phyloP scores from a whole-genome alignment of 1,140 invertebrate genomes.

The Trachymyrmex cornetzi region DNA sequence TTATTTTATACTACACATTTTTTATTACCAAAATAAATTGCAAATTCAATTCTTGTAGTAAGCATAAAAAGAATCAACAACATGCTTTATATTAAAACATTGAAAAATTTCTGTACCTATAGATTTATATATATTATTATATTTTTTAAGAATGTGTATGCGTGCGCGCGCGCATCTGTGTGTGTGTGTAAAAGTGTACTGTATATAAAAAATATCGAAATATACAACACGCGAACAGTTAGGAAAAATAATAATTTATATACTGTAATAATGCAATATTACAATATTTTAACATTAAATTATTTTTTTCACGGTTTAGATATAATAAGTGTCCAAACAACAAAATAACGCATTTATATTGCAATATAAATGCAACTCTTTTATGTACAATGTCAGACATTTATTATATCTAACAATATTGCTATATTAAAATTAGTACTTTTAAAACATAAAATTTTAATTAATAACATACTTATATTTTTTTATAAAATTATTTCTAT shows the following conservation, averaged over 20 bases:
- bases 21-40: slow-evolving; percentile 11
- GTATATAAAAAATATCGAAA: slow-evolving; percentile 16
- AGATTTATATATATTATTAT: slow-evolving; percentile 17
- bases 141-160: slow-evolving; percentile 32
- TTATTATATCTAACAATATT: slow-evolving; percentile 70
- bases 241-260: slow-evolving; percentile 23
- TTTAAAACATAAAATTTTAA: not conserved
- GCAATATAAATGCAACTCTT: slow-evolving; percentile 9
- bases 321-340: slow-evolving; percentile 9
- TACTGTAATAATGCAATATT: slow-evolving; percentile 26
- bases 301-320: not conserved
- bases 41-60: not conserved
- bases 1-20: slow-evolving; percentile 23
- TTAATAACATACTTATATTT: not conserved
- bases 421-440: slow-evolving; percentile 31
- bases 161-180: too few relatives aligned
- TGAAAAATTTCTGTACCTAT: slow-evolving; percentile 18
- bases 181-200: not conserved
- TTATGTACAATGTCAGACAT: slow-evolving; percentile 47
- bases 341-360: slow-evolving; percentile 15
- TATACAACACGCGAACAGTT: slow-evolving; percentile 32
- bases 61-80: slow-evolving; percentile 11
- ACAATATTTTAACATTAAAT: slow-evolving; percentile 10
- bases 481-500: not conserved
- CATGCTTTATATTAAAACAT: not conserved